phyloP scores from a whole-genome alignment of 2,888 invertebrate genomes.

The Carterocephalus palaemon region DNA sequence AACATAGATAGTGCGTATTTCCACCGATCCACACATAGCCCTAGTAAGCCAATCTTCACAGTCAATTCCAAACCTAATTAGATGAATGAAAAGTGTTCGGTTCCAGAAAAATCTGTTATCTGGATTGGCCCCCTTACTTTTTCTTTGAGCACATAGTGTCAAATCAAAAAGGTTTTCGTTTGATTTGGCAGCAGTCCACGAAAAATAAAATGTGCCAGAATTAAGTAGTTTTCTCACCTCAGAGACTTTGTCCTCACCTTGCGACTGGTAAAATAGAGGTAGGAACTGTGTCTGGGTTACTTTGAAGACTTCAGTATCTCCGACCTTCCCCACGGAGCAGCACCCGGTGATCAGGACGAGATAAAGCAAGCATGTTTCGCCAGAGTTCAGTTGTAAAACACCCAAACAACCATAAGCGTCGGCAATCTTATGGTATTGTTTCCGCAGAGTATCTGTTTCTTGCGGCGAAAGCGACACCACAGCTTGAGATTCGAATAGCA shows the following conservation, averaged over 20 bases:
- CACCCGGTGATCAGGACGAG: constrained; percentile 97
- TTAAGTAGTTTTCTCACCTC: constrained; percentile 92
- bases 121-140: constrained; percentile 86
- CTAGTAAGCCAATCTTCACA: constrained; percentile 95
- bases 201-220: constrained; percentile 99
- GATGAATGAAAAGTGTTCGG: constrained; percentile 94
- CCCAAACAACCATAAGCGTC: constrained; percentile 98
- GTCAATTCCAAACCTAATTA: constrained; percentile 94
- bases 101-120: constrained; percentile 99
- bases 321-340: constrained; percentile 96
- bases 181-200: constrained; percentile 82
- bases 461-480: constrained; percentile 91
- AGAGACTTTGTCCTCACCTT: constrained; percentile 80
- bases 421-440: constrained; percentile 92
- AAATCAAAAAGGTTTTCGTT: constrained; percentile 86
- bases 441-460: constrained; percentile 93
- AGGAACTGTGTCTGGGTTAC: constrained; percentile 95
- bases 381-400: constrained; percentile 91
- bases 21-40: constrained; percentile 98
- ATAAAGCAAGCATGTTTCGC: constrained; percentile 90
- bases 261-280: constrained; percentile 86
- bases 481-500: constrained; percentile 95
- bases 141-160: constrained; percentile 95
- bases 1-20: constrained; percentile 98
- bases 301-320: constrained; percentile 95